A percentile compares a stretch with the other conserved stretches of the same genome.
These are phyloP conservation scores for Amblyornis subalaris DNA, from an alignment of 2,113 vertebrate genomes.

Conservation along the genomic window DNA sequence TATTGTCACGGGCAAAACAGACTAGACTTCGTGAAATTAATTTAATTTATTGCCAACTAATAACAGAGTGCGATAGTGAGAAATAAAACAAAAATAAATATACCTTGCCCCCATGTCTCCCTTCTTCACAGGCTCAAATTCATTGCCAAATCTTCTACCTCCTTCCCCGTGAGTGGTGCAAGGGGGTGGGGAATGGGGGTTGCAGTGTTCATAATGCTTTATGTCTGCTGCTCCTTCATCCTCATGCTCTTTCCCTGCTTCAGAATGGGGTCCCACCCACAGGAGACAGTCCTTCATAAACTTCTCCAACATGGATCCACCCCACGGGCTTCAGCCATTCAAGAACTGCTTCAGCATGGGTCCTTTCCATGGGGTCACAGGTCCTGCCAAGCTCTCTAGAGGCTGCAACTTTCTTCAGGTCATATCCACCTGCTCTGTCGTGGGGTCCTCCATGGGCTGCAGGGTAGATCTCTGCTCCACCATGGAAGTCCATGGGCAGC, in stretches of 20 bases:
- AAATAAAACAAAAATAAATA: not conserved
- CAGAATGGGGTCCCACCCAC: not conserved
- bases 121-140: not conserved
- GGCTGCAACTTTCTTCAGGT: not conserved
- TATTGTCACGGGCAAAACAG: not conserved
- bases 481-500: not conserved
- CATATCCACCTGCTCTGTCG: too few species aligned
- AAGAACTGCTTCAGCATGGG: not conserved
- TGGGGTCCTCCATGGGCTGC: not conserved
- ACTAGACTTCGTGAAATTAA: not conserved
- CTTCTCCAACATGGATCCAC: not conserved
- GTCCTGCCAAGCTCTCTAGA: not conserved
- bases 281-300: not conserved
- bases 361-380: not conserved
- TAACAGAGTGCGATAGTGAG: not conserved
- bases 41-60: not conserved
- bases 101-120: not conserved
- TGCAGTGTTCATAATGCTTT: not conserved
- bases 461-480: not conserved
- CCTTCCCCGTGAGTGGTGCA: not conserved
- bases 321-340: not conserved
- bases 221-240: not conserved
- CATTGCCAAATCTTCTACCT: not conserved
- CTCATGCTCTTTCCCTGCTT: not conserved
- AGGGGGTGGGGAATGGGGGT: not conserved